Percentiles rank a stretch among this genome's conserved stretches.
These are phyloP conservation scores for Oncopodura yosiiana DNA, from an alignment of 1,140 invertebrate genomes.

Conservation along the genomic window DNA sequence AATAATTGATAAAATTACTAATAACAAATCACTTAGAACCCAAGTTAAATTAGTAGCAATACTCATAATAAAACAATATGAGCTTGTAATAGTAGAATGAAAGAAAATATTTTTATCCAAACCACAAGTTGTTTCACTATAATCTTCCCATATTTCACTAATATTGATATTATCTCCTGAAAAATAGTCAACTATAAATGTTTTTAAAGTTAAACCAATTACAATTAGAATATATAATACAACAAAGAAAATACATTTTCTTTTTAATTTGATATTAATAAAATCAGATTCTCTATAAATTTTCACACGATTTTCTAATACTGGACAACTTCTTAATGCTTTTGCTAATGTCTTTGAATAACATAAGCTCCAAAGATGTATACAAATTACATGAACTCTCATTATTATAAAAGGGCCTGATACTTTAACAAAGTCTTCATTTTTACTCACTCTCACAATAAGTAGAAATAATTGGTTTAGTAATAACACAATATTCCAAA, in stretches of 20 bases:
- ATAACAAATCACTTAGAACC: constrained; percentile 31
- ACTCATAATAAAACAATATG: constrained; percentile 25
- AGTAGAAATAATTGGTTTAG: constrained; percentile 28
- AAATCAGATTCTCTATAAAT: constrained; percentile 14
- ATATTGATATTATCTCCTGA: background rate
- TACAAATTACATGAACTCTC: constrained; percentile 28
- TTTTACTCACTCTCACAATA: background rate
- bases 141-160: constrained; percentile 16
- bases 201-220: constrained; percentile 17
- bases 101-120: constrained; percentile 12
- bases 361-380: constrained; percentile 28
- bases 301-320: constrained; percentile 30
- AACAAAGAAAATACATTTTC: constrained; percentile 23
- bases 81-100: constrained; percentile 18
- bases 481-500: constrained; percentile 21
- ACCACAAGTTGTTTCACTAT: constrained; percentile 16
- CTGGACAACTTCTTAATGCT: constrained; percentile 15
- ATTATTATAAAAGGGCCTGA: constrained; percentile 26
- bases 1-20: constrained; percentile 23
- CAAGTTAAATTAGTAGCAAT: constrained; percentile 27
- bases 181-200: constrained; percentile 15
- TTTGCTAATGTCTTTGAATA: constrained; percentile 12
- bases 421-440: constrained; percentile 30
- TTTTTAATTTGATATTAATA: constrained; percentile 1
- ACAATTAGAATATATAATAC: constrained; percentile 17